A percentile compares a stretch with the other conserved stretches of the same genome.
These are phyloP conservation scores for Atractosteus spatula DNA, from an alignment of 2,113 vertebrate species.

Conservation along the genomic window DNA sequence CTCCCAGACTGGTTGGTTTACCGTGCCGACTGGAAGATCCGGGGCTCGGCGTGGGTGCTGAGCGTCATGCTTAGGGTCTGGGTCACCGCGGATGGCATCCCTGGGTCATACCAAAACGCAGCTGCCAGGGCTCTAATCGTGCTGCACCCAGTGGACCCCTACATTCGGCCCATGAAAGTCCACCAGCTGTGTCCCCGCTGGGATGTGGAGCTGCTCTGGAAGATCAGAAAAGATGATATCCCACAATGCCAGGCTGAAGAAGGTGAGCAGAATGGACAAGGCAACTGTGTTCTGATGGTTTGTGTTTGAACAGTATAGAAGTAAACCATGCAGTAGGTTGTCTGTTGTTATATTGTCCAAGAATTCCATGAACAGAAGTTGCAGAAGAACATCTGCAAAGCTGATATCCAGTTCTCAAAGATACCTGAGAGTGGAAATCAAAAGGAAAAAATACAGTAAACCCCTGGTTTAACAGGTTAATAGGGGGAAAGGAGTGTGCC, in stretches of 20 bases:
- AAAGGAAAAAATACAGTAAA: too few species aligned
- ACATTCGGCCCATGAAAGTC: slow-evolving; percentile 58
- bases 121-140: slow-evolving; percentile 35
- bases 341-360: not conserved
- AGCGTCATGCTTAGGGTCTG: slow-evolving; percentile 46
- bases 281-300: not conserved
- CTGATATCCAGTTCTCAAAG: too few species aligned
- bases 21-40: slow-evolving; percentile 57
- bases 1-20: slow-evolving; percentile 72
- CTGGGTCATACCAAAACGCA: slow-evolving; percentile 14
- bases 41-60: slow-evolving; percentile 45
- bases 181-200: slow-evolving; percentile 56
- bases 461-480: too few species aligned
- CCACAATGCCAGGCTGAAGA: slow-evolving; percentile 49
- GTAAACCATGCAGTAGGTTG: not conserved
- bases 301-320: not conserved
- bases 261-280: slow-evolving; percentile 31
- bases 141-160: slow-evolving; percentile 45
- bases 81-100: slow-evolving; percentile 27
- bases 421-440: too few species aligned
- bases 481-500: too few species aligned
- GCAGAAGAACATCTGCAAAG: not conserved
- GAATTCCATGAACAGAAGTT: not conserved
- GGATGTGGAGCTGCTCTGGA: slow-evolving; percentile 45
- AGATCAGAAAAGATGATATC: slow-evolving; percentile 22